Base-by-base conservation (phyloP, 2,888 invertebrate species). In the Gerosis bhagava region DNA sequence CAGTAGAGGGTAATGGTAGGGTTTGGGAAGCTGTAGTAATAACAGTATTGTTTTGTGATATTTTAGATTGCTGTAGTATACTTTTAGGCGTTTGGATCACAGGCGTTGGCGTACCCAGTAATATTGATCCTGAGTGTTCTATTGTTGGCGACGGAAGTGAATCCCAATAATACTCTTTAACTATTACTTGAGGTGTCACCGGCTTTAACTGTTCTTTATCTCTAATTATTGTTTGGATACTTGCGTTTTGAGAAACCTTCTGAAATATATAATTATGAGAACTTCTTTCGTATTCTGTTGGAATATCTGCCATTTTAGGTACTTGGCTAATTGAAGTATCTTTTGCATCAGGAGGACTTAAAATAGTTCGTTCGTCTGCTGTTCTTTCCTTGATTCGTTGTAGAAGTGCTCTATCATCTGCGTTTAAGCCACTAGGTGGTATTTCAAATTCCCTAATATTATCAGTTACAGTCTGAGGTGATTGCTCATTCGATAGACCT, bases 91-190 rank as follows among this genome's bases (percentile, higher is more conserved):
- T 6, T n/a, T 37, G 32, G 3, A 10, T 32, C 3, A n/a, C 19
- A 3, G 44, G 36, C 17, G 44, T 10, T 24, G 12, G 22, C 1
- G 15, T 24, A 3, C 22, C 11, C 5, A 34, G 31, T 24, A 36
- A 3, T 24, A 24, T 37, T 12, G 44, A 45, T 4, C 31, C 24
- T 1, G 37, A 39, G 5, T 13, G 15, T 25, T 31, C 25, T 12
- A 46, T 32, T n/a, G 46, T 16, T 3, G 46, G 32, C 1, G 39
- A 46, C 21, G 12, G 17, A 16, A n/a, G 7, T 6, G 66, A 57
- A 37, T 71, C 63, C 74, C 73, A 75, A 15, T 62, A 55, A 41
- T 69, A 71, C 49, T 79, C 71, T 39, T 73, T 75, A 3, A 76
- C 53, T 2, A 66, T 51, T 0, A 71, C 52, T 50, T 67, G 61